These are phyloP conservation scores for Astyanax mexicanus DNA, from an alignment of 2,797 vertebrate species.

Conservation along the genomic window DNA sequence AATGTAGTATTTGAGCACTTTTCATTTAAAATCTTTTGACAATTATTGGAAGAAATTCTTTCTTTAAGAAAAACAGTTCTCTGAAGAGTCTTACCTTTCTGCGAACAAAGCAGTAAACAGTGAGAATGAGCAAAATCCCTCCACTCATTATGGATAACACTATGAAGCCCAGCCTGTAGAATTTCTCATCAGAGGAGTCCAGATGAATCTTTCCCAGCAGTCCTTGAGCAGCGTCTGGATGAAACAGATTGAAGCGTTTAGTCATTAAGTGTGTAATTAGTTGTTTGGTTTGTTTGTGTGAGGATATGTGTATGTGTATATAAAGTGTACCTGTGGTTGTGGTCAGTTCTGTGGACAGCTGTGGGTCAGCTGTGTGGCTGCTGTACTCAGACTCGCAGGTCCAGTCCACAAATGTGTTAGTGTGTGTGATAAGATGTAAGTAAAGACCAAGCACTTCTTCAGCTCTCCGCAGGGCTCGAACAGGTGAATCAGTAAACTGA, in stretches of 20 bases:
- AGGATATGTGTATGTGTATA: background rate
- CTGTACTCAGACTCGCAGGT: slow-evolving; percentile 76
- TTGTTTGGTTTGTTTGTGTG: background rate
- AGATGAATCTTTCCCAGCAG: slow-evolving; percentile 29
- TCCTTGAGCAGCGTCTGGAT: slow-evolving; percentile 32
- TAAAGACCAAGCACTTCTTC: slow-evolving; percentile 76
- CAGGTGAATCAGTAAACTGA: slow-evolving; percentile 70
- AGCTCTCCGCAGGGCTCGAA: slow-evolving; percentile 73
- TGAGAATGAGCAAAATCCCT: slow-evolving; percentile 73
- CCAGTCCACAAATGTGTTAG: slow-evolving; percentile 75
- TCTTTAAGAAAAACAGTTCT: background rate
- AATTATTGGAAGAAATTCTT: too few relatives aligned
- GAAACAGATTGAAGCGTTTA: slow-evolving; percentile 18
- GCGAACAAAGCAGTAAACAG: slow-evolving; percentile 74
- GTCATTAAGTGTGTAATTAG: slow-evolving; percentile 12
- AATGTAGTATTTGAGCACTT: too few relatives aligned
- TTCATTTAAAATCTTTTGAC: too few relatives aligned
- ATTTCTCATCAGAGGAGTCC: slow-evolving; percentile 54
- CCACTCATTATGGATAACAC: slow-evolving; percentile 68
- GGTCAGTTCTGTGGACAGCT: slow-evolving; percentile 17
- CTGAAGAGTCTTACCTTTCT: slow-evolving; percentile 71
- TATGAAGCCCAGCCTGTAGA: slow-evolving; percentile 78
- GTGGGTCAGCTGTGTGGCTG: slow-evolving; percentile 21
- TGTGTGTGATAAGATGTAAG: slow-evolving; percentile 75
- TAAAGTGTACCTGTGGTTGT: slow-evolving; percentile 52